These are phyloP conservation scores for Buphagus erythrorhynchus DNA, from an alignment of 2,797 vertebrate genomes.

Conservation along the genomic window DNA sequence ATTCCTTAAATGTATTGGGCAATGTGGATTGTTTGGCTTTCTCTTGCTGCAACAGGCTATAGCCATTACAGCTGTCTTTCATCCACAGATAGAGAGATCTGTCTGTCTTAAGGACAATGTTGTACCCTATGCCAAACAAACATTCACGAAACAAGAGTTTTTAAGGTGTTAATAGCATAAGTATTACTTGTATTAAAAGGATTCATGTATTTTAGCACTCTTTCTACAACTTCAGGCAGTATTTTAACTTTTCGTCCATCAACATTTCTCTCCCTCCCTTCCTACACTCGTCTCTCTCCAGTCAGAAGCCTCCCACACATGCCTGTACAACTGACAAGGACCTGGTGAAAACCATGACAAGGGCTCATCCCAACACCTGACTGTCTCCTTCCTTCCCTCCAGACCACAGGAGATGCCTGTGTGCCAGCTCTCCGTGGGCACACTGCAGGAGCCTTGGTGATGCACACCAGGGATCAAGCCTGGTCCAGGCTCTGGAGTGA, in stretches of 20 bases:
- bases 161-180: neutral
- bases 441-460: neutral
- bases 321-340: neutral
- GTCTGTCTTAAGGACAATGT: neutral
- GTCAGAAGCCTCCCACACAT: neutral
- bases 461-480: neutral
- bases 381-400: neutral
- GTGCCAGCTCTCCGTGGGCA: neutral
- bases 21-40: constrained; percentile 39
- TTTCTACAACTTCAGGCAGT: neutral
- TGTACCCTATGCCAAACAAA: neutral
- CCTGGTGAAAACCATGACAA: neutral
- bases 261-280: neutral
- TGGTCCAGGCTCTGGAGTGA: neutral
- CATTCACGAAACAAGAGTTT: neutral
- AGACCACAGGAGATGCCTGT: neutral
- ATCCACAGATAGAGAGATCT: neutral
- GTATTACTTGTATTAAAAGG: neutral
- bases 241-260: neutral
- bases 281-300: neutral
- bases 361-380: neutral
- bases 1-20: constrained; percentile 13
- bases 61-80: neutral
- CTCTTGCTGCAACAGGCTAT: constrained; percentile 16
- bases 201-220: neutral